phyloP scores from a whole-genome alignment of 2,113 vertebrate genomes.

The Ptychochromis oligacanthus region DNA sequence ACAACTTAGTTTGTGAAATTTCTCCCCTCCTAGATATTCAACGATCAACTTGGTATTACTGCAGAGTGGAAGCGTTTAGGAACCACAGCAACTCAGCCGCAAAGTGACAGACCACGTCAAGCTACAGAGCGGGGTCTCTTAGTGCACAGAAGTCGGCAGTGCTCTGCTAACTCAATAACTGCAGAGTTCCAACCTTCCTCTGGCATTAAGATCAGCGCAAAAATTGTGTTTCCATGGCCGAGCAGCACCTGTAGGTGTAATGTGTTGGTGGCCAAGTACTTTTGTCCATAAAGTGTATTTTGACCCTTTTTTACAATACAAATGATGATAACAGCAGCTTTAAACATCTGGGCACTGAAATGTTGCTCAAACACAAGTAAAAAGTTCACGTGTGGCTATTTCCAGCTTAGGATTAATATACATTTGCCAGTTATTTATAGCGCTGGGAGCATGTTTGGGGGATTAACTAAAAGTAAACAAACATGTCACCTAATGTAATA shows the following conservation, averaged over 20 bases:
- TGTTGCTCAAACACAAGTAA: background rate
- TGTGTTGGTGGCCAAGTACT: background rate
- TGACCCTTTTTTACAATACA: background rate
- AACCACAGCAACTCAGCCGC: too few species aligned
- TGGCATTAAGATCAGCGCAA: too few species aligned
- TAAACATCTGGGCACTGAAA: background rate
- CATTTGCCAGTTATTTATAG: background rate
- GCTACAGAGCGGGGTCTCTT: too few species aligned
- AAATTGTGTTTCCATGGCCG: too few species aligned
- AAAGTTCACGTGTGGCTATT: background rate
- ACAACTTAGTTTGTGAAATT: background rate
- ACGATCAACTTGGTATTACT: too few species aligned
- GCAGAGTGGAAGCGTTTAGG: too few species aligned
- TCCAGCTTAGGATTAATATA: background rate
- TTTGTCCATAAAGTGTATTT: background rate
- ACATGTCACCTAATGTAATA: background rate
- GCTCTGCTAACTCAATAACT: too few species aligned
- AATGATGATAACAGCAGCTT: background rate
- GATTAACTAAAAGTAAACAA: slow-evolving; percentile 3
- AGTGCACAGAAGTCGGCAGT: too few species aligned
- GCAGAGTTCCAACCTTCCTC: too few species aligned
- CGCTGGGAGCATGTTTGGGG: background rate
- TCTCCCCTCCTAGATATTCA: background rate
- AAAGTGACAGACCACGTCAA: too few species aligned
- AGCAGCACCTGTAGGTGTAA: background rate